These are phyloP conservation scores for human DNA, from an alignment of 2,113 vertebrate genomes.

Conservation along the genomic window DNA sequence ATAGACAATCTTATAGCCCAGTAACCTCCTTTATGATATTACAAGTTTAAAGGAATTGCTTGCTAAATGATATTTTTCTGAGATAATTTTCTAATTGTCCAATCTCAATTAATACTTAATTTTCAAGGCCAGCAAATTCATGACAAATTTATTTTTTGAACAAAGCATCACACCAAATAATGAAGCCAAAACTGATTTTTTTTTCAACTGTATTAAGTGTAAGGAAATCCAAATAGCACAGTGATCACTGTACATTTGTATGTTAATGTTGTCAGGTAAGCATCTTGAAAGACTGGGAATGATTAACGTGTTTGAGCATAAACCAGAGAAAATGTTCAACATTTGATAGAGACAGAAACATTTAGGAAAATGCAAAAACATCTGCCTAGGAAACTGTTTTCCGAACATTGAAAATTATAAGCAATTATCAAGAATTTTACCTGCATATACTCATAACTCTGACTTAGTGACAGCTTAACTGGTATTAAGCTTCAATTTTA, in stretches of 20 bases:
- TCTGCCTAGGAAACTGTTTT: slow-evolving; percentile 83
- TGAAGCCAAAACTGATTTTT: slow-evolving; percentile 76
- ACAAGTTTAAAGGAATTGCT: neutral
- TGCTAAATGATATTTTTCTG: neutral
- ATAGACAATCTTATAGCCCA: neutral
- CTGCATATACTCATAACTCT: slow-evolving; percentile 74
- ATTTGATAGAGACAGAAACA: slow-evolving; percentile 64
- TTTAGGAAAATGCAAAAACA: slow-evolving; percentile 75
- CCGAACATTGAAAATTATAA: slow-evolving; percentile 81
- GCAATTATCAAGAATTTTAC: slow-evolving; percentile 83
- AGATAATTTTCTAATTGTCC: slow-evolving; percentile 60
- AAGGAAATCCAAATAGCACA: slow-evolving; percentile 66
- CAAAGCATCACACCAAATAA: slow-evolving; percentile 29
- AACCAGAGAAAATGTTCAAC: slow-evolving; percentile 74
- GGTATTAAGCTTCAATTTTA: slow-evolving; percentile 68
- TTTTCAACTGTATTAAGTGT: slow-evolving; percentile 66
- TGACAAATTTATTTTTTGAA: slow-evolving; percentile 62
- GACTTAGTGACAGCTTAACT: slow-evolving; percentile 75
- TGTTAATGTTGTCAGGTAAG: slow-evolving; percentile 81
- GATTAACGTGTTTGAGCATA: slow-evolving; percentile 78
- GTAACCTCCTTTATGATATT: neutral
- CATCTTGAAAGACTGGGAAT: slow-evolving; percentile 72
- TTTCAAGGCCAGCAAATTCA: slow-evolving; percentile 71
- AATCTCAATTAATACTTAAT: slow-evolving; percentile 75
- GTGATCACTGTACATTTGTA: slow-evolving; percentile 77